Conservation (phyloP, 1,140 invertebrate species). For the Drosophila nigrodunni region DNA sequence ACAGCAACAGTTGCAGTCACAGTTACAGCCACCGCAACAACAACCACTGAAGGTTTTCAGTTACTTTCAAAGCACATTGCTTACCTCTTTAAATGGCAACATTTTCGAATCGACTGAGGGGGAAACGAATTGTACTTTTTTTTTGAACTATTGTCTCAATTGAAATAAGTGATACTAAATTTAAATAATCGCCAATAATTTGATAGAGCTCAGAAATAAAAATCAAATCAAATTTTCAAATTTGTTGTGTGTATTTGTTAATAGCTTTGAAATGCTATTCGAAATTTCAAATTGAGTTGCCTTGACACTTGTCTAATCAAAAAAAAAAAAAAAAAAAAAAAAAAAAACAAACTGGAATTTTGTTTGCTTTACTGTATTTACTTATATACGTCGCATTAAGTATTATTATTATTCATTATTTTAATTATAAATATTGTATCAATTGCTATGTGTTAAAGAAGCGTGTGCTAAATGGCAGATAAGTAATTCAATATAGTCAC, state of each 20-base stretch:
- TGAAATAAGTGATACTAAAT: conserved; percentile 74
- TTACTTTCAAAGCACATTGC: neutral
- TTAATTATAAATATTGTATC: conserved; percentile 41
- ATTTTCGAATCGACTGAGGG: neutral
- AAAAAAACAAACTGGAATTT: too few species aligned
- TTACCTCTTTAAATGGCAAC: conserved; percentile 8
- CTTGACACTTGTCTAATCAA: conserved; percentile 56
- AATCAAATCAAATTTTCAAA: conserved; percentile 30
- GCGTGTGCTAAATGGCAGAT: neutral
- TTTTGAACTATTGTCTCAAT: conserved; percentile 57
- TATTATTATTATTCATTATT: conserved; percentile 21
- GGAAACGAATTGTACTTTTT: too few species aligned
- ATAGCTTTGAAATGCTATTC: conserved; percentile 18
- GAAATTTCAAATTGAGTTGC: conserved; percentile 40
- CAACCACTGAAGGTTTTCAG: neutral
- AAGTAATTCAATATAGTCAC: conserved; percentile 5
- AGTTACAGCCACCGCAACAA: neutral
- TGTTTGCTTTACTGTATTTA: too few species aligned
- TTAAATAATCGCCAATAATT: conserved; percentile 64
- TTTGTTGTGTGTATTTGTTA: conserved; percentile 23
- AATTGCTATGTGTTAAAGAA: too few species aligned
- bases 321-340: neutral
- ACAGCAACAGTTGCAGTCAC: neutral
- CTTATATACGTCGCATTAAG: neutral
- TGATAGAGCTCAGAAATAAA: conserved; percentile 29